Conservation (phyloP, 2,888 invertebrate genomes). For the Caenorhabditis sulstoni region DNA sequence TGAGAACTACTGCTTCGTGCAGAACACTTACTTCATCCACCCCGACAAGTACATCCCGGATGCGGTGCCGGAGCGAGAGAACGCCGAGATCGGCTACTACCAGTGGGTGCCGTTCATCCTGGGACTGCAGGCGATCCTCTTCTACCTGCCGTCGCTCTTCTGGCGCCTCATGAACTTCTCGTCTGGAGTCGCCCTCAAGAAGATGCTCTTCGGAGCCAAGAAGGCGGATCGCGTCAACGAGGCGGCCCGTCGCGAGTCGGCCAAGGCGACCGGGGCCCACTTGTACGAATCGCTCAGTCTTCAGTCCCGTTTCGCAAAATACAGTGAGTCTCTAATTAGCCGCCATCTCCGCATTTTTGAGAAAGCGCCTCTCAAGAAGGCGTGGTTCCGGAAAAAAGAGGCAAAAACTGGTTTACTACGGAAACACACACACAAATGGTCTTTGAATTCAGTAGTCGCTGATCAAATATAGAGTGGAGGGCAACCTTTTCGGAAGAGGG, state of each 20-base stretch:
- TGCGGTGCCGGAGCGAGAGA: constrained; percentile 71
- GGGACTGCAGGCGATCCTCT: constrained; percentile 82
- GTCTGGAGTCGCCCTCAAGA: constrained; percentile 72
- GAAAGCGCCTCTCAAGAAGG: neutral
- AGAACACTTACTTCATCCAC: constrained; percentile 80
- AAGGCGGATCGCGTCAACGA: constrained; percentile 82
- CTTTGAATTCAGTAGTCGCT: constrained; percentile 37
- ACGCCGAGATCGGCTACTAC: constrained; percentile 81
- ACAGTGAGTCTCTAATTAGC: constrained; percentile 52
- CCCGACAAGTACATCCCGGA: constrained; percentile 78
- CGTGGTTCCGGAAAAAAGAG: constrained; percentile 41
- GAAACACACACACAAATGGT: constrained; percentile 25
- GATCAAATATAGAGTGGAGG: constrained; percentile 13
- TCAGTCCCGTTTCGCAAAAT: constrained; percentile 81
- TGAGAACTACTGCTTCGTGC: constrained; percentile 81
- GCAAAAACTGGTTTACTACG: constrained; percentile 18
- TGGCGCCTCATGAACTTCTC: constrained; percentile 82
- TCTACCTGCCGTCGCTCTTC: constrained; percentile 82
- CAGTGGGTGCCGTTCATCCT: constrained; percentile 81
- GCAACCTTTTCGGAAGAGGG: constrained; percentile 22
- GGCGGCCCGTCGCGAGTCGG: constrained; percentile 56
- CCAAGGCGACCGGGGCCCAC: constrained; percentile 82
- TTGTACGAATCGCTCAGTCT: constrained; percentile 82
- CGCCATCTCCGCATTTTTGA: constrained; percentile 22
- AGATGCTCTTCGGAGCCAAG: constrained; percentile 74